Conservation (phyloP, 2,113 vertebrate genomes). For the Macroglossus sobrinus region DNA sequence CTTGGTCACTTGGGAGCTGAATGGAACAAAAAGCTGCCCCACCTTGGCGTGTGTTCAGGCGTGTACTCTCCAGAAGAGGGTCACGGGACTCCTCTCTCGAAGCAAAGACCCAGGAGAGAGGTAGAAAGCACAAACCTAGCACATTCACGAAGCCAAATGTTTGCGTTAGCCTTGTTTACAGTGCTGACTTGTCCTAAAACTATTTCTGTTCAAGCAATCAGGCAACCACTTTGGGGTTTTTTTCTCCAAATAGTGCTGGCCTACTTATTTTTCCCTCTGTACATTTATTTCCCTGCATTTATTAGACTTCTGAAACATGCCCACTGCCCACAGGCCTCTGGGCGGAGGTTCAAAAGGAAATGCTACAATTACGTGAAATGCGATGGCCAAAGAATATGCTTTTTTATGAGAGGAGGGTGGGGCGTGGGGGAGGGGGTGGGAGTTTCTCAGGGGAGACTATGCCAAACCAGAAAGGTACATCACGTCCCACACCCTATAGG, state of each 20-base stretch:
- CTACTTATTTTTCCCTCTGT: slow-evolving; percentile 39
- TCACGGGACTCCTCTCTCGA: background rate
- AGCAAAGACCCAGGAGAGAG: background rate
- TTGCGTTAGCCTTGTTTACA: slow-evolving; percentile 39
- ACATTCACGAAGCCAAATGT: background rate
- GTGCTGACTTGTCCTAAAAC: slow-evolving; percentile 48
- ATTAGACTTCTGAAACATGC: slow-evolving; percentile 54
- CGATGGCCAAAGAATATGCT: slow-evolving; percentile 1
- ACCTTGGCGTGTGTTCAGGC: background rate
- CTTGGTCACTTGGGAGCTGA: background rate
- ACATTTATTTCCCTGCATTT: slow-evolving; percentile 57
- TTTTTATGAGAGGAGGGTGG: background rate
- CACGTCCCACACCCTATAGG: background rate
- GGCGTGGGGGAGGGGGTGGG: background rate
- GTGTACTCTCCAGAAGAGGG: background rate
- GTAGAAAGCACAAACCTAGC: background rate
- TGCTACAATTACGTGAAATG: slow-evolving; percentile 43
- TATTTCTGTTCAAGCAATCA: background rate
- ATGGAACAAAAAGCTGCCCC: background rate
- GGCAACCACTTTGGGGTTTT: slow-evolving; percentile 24
- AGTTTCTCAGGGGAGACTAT: background rate
- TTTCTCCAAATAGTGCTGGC: slow-evolving; percentile 7
- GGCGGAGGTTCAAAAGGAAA: slow-evolving; percentile 61
- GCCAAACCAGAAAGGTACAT: slow-evolving; percentile 15
- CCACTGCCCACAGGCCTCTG: slow-evolving; percentile 17